These are phyloP conservation scores for Ophion slaviceki DNA, from an alignment of 2,888 invertebrate species.

Conservation along the genomic window DNA sequence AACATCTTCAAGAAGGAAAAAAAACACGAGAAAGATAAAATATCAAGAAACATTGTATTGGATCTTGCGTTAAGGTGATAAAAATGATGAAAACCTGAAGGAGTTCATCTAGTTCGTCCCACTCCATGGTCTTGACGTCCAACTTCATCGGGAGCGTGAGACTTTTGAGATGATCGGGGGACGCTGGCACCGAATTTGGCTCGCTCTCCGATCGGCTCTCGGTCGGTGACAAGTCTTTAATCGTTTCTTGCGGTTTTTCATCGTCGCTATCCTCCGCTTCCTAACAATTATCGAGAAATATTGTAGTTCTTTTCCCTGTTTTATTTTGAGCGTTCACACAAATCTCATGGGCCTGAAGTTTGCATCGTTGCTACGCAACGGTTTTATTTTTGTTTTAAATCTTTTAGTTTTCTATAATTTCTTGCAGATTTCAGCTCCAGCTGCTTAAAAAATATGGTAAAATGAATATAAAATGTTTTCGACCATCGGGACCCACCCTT, in stretches of 20 bases:
- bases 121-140: constrained; percentile 87
- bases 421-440: too few species aligned
- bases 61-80: not conserved
- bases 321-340: too few species aligned
- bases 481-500: too few species aligned
- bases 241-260: constrained; percentile 73
- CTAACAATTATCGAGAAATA: constrained; percentile 56
- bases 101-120: constrained; percentile 90
- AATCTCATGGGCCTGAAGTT: too few species aligned
- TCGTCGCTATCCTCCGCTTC: constrained; percentile 75
- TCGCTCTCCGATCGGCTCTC: constrained; percentile 76
- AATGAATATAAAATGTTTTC: too few species aligned
- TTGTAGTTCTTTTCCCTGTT: not conserved
- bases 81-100: constrained; percentile 83
- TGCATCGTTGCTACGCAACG: too few species aligned
- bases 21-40: not conserved
- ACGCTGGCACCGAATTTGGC: constrained; percentile 78
- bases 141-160: constrained; percentile 88
- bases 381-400: too few species aligned
- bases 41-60: not conserved
- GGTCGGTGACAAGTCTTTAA: constrained; percentile 74
- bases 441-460: too few species aligned
- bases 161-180: constrained; percentile 82
- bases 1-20: not conserved
- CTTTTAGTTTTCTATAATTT: too few species aligned